phyloP scores from a whole-genome alignment of 2,888 invertebrate species.

The Alloscopus bannaensis region DNA sequence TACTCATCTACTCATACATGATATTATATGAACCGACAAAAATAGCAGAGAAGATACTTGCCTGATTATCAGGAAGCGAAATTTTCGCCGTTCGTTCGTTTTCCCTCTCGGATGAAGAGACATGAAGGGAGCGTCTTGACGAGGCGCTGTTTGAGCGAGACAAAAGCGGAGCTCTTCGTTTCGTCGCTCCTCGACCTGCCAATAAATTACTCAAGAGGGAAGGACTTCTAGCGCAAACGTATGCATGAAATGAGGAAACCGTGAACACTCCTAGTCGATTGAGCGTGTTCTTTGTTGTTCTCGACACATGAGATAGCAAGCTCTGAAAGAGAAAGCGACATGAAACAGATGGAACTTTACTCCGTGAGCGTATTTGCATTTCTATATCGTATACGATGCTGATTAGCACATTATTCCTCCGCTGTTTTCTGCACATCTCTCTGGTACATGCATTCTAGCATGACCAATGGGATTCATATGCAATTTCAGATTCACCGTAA shows the following conservation, averaged over 20 bases:
- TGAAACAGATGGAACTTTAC: not conserved
- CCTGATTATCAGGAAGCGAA: constrained; percentile 88
- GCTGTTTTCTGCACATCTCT: too few relatives aligned
- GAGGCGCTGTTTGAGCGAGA: constrained; percentile 93
- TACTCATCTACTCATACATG: not conserved
- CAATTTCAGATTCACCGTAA: not conserved
- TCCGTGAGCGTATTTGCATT: not conserved
- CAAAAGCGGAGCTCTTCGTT: constrained; percentile 90
- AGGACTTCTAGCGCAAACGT: constrained; percentile 96
- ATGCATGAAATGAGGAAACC: constrained; percentile 98
- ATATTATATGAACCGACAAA: not conserved
- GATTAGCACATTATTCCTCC: not conserved
- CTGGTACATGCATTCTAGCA: too few relatives aligned
- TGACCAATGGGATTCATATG: too few relatives aligned
- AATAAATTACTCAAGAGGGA: constrained; percentile 93
- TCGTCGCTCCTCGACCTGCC: constrained; percentile 81
- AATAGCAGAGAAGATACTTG: constrained; percentile 71
- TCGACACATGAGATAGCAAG: constrained; percentile 94
- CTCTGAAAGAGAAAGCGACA: constrained; percentile 81
- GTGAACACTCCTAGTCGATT: constrained; percentile 98
- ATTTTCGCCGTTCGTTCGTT: constrained; percentile 90
- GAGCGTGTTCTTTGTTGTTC: constrained; percentile 94
- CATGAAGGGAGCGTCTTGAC: constrained; percentile 90
- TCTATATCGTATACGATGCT: not conserved
- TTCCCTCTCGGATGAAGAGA: constrained; percentile 89